Evolutionary conservation across 2,797 vertebrate genomes (phyloP), one percentile per base, ranked within the genome.

Genomic region (Macropus fuliginosus): DNA sequence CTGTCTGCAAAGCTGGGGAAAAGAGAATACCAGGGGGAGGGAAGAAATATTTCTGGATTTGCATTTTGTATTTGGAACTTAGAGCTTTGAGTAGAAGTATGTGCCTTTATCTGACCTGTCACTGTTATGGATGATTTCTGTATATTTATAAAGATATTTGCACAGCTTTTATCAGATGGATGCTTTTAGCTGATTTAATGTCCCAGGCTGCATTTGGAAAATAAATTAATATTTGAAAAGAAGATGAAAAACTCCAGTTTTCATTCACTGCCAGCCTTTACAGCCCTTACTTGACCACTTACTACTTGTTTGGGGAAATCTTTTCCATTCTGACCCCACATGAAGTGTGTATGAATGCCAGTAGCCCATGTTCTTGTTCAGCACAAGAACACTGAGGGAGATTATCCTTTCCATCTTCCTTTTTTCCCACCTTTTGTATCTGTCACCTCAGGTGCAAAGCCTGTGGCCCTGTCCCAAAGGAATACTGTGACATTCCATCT

Each of bases 71-170:
- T 95, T 96, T 90, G 55, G 40, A 98, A 97, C 96, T 98, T 97
- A 95, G 95, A 97, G 97, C 98, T 98, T 98, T 96, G 97, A 94
- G 92, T 95, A 91, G 96, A 98, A 97, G 91, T 96, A 92, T 94
- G 95, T 97, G 90, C 12, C 91, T 98, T 98, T 98, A 98, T 98
- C 98, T 98, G 95, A 97, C 96, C 97, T 98, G 98, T 98, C 98
- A 98, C 54, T 92, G 92, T 99, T 98, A 99, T 98, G 98, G 97
- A 99, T 98, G 98, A 96, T 97, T 55, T 94, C 97, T 97, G 97
- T 98, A 97, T 98, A 97, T 97, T 97, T 98, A 98, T 96, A 97
- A 97, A 98, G 95, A 97, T 96, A 97, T 98, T 98, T 98, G 97
- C 98, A 98, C 98, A 98, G 96, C 96, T 98, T 98, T 98, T 98